Evolutionary conservation across 2,113 vertebrate species (phyloP), one percentile per base, ranked within the genome.

Genomic region (Dolichotis patagonum): DNA sequence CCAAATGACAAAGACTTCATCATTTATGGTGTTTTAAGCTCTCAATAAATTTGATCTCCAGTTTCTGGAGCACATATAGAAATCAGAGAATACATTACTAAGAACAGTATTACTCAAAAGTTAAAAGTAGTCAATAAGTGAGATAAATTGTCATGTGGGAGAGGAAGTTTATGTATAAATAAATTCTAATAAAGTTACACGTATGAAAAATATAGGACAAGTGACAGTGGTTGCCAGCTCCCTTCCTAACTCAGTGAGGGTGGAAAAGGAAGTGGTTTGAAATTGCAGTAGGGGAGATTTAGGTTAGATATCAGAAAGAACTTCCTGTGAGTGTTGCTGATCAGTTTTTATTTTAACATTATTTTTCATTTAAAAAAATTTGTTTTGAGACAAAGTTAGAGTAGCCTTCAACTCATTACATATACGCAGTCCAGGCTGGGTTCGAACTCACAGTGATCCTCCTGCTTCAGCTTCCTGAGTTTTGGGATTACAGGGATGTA

Each of bases 201-300:
- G 62, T 46, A 56, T 60, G 52, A 88, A 89, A 94, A 49, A 85
- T 71, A 91, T 88, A 63, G 95, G 69, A 52, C 35, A 95, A 52
- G 54, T 90, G 86, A 96, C 75, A 88, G 78, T 96, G 90, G 89
- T 94, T 94, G 82, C 62, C n/a, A 95, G 28, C 8, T 78, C n/a
- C 19, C 93, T 93, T 88, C 69, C 78, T 89, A 90, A 81, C 84
- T 93, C 77, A 94, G 82, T 96, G 87, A 89, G 84, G 12, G 87
- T 85, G 88, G 94, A 95, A 97, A 97, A 95, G 81, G 58, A 87
- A 97, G 46, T 95, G 90, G 63, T 88, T 96, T 96, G 95, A 96
- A 97, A 96, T 92, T 96, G 80, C 78, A 96, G 87, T 77, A 90
- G 80, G 75, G 88, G 96, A 97, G 97, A 97, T 97, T 95, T 96